phyloP scores from a whole-genome alignment of 2,888 invertebrate species.

The Microplitis manilae region DNA sequence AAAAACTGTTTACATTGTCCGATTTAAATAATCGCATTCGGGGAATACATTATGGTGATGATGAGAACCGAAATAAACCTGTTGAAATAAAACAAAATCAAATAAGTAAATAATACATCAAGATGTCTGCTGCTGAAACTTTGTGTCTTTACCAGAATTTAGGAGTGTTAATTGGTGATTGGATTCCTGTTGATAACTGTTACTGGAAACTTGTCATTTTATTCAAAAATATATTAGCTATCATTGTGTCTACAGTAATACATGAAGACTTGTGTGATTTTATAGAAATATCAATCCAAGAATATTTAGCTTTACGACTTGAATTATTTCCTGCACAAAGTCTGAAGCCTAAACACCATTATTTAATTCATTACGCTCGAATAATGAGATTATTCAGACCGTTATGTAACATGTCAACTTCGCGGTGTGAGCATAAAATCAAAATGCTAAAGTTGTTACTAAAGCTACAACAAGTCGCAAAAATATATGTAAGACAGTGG shows the following conservation, averaged over 20 bases:
- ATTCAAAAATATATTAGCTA: conserved; percentile 39
- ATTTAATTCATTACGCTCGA: neutral
- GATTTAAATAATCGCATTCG: neutral
- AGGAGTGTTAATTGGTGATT: conserved; percentile 28
- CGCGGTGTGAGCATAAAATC: conserved; percentile 11
- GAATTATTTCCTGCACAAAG: neutral
- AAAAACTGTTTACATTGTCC: neutral
- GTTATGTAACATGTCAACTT: conserved; percentile 5
- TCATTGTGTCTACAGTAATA: conserved; percentile 8
- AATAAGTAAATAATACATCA: conserved; percentile 13
- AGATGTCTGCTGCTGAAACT: conserved; percentile 20
- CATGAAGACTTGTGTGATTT: neutral
- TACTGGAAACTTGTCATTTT: conserved; percentile 33
- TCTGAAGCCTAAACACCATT: neutral
- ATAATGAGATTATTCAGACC: neutral
- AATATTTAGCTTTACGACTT: neutral
- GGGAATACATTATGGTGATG: neutral
- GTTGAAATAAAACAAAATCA: neutral
- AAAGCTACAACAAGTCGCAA: neutral
- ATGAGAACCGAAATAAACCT: neutral
- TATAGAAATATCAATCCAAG: neutral
- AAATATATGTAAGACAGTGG: neutral
- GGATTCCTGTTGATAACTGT: conserved; percentile 27
- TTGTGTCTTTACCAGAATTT: conserved; percentile 12
- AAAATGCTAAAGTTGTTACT: conserved; percentile 5